Conservation (phyloP, 2,113 vertebrate species). For the Antechinus flavipes region DNA sequence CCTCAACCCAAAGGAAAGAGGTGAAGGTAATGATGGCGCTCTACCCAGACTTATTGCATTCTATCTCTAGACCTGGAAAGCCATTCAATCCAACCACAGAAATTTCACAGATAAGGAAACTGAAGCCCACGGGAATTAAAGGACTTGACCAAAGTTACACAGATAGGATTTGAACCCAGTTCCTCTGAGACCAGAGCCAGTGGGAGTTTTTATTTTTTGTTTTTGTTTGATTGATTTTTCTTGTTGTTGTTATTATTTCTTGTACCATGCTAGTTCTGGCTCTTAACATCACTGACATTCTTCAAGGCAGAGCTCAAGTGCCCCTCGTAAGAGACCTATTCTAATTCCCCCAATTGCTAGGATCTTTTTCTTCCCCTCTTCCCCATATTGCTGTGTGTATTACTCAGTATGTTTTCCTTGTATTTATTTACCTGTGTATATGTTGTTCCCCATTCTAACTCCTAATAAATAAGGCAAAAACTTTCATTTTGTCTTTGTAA, state of each 20-base stretch:
- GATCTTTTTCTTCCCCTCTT: not conserved
- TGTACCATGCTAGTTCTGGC: not conserved
- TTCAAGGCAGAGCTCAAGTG: not conserved
- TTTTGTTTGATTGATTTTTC: no score
- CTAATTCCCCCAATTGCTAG: not conserved
- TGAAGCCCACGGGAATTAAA: not conserved
- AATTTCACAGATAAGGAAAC: not conserved
- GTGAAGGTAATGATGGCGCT: not conserved
- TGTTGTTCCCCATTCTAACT: not conserved
- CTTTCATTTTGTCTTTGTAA: not conserved
- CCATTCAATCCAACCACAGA: not conserved
- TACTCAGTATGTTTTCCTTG: not conserved
- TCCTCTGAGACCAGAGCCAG: not conserved
- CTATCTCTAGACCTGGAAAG: not conserved
- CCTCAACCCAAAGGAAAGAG: not conserved
- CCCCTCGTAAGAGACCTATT: not conserved
- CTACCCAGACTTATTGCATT: not conserved
- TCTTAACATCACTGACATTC: not conserved
- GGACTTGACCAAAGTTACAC: not conserved
- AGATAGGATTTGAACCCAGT: not conserved
- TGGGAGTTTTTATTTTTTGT: not conserved
- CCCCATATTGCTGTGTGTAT: not conserved
- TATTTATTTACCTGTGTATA: not conserved
- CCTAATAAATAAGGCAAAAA: not conserved
- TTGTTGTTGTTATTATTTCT: not conserved